Evolutionary conservation across 37 sponge, comb jelly and placozoan genomes (phyloP).

Genomic region (Theonella swinhoei): DNA sequence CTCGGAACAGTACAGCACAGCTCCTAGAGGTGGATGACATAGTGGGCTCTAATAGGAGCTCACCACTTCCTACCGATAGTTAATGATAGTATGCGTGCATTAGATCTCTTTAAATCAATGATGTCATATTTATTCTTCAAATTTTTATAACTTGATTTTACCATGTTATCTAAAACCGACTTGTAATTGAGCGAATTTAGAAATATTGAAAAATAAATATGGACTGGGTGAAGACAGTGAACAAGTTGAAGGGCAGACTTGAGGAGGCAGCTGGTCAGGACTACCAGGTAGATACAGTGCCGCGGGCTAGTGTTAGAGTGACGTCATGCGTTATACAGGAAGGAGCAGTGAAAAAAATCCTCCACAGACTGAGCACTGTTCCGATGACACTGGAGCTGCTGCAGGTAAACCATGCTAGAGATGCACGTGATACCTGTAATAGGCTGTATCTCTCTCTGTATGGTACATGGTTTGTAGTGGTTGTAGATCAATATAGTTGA

Average conservation of each 20-base stretch:
- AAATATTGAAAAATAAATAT: neutral
- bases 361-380: constrained; percentile 20
- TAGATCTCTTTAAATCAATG: too few relatives aligned
- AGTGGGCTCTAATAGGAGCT: too few relatives aligned
- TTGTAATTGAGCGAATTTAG: neutral
- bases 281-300: constrained; percentile 9
- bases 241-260: constrained; percentile 19
- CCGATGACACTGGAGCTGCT: constrained; percentile 59
- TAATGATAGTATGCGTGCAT: too few relatives aligned
- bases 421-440: neutral
- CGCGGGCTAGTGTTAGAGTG: neutral
- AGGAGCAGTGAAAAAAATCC: constrained; percentile 25
- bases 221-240: constrained; percentile 13
- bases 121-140: neutral
- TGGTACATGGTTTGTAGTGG: too few relatives aligned
- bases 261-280: neutral
- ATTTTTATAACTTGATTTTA: too few relatives aligned
- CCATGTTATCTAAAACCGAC: neutral
- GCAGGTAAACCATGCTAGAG: constrained; percentile 42
- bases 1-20: neutral
- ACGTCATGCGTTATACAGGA: constrained; percentile 19
- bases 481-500: too few relatives aligned
- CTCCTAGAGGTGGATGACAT: neutral
- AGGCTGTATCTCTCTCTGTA: neutral
- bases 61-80: too few relatives aligned